Evolutionary conservation across 2,888 invertebrate species (phyloP).

Genomic region (Drosophila infuscata): DNA sequence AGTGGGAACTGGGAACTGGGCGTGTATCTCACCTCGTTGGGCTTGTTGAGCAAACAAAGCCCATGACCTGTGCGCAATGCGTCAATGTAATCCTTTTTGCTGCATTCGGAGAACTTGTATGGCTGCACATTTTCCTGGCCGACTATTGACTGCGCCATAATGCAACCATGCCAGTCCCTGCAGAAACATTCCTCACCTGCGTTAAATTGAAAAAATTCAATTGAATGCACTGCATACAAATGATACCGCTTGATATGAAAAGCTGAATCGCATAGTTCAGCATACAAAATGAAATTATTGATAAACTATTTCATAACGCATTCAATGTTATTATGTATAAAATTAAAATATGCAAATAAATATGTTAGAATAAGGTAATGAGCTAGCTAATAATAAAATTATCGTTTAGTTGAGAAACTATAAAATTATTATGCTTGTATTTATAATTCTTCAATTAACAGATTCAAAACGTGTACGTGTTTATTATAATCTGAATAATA

Average conservation of each 20-base stretch:
- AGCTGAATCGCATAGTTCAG: not conserved
- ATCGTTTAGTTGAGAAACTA: not conserved
- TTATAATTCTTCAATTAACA: not conserved
- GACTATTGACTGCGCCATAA: conserved; percentile 97
- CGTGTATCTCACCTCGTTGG: conserved; percentile 91
- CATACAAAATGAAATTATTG: not conserved
- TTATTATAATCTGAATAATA: not conserved
- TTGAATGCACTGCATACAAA: not conserved
- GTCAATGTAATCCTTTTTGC: conserved; percentile 95
- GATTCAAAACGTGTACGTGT: too few relatives aligned
- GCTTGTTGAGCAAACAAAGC: conserved; percentile 96
- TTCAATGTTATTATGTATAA: not conserved
- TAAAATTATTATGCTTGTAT: not conserved
- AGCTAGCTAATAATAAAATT: not conserved
- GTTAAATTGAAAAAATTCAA: conserved; percentile 9
- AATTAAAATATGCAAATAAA: not conserved
- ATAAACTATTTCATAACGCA: not conserved
- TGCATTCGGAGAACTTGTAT: conserved; percentile 98
- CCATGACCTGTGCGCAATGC: conserved; percentile 94
- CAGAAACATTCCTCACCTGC: conserved; percentile 93
- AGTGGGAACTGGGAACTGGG: not conserved
- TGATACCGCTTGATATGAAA: not conserved
- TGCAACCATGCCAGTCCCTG: conserved; percentile 97
- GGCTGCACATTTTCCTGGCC: conserved; percentile 97
- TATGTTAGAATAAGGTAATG: not conserved